Percentiles rank a stretch among this genome's conserved stretches.
Conservation (phyloP, 2,888 invertebrate genomes). For the Drosophila anomalata region DNA sequence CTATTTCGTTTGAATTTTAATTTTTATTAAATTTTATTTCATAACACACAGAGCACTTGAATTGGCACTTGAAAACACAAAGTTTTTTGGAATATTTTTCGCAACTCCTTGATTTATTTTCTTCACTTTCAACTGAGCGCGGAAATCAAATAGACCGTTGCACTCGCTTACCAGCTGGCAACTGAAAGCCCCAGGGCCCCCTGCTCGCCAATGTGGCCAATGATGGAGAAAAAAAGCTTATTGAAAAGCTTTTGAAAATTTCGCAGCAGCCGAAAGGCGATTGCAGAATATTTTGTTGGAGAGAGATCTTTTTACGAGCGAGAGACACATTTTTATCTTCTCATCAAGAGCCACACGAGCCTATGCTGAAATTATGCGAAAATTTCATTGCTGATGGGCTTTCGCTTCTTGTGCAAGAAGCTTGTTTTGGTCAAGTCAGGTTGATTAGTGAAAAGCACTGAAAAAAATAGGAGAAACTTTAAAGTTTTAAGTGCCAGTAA, state of each 20-base stretch:
- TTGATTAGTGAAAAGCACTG: slow-evolving; percentile 23
- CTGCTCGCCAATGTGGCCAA: slow-evolving; percentile 19
- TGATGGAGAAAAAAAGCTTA: slow-evolving; percentile 27
- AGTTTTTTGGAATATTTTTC: slow-evolving; percentile 1
- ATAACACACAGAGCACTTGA: slow-evolving; percentile 6
- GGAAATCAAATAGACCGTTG: slow-evolving; percentile 21
- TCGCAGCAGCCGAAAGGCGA: slow-evolving; percentile 31
- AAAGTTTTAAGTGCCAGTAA: not conserved
- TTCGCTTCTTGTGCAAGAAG: slow-evolving; percentile 58
- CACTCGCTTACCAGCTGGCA: slow-evolving; percentile 30
- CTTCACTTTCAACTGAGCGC: slow-evolving; percentile 42
- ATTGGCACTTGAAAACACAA: slow-evolving; percentile 2
- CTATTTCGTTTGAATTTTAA: not conserved
- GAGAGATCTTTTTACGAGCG: slow-evolving; percentile 17
- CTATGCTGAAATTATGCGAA: slow-evolving; percentile 59
- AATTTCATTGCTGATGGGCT: slow-evolving; percentile 54
- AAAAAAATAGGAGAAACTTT: not conserved
- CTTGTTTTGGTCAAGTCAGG: slow-evolving; percentile 38
- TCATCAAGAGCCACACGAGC: not conserved
- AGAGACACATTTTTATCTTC: slow-evolving; percentile 18
- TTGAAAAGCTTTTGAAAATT: slow-evolving; percentile 39
- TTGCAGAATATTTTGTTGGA: slow-evolving; percentile 33
- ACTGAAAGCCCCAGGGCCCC: slow-evolving; percentile 23
- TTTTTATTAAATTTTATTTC: not conserved
- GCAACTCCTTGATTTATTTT: slow-evolving; percentile 27